Evolutionary conservation across 2,888 invertebrate species (phyloP).

Genomic region (Merodon equestris): DNA sequence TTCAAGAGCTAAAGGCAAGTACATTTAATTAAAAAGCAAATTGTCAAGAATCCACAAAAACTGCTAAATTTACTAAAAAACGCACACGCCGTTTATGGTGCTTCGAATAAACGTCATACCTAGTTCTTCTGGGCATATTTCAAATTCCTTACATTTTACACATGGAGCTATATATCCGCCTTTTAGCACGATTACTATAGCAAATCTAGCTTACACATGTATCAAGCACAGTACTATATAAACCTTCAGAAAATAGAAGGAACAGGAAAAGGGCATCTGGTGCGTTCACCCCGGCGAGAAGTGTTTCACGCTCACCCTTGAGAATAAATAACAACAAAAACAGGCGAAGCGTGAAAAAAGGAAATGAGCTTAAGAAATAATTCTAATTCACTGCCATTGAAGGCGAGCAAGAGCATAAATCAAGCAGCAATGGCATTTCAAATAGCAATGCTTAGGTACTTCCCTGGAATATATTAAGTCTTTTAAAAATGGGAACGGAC

Average conservation of each 20-base stretch:
- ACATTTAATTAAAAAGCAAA: too few species aligned
- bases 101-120: too few species aligned
- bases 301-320: conserved; percentile 20
- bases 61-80: too few species aligned
- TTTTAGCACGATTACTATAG: too few species aligned
- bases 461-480: conserved; percentile 56
- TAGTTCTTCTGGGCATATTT: too few species aligned
- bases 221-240: not conserved
- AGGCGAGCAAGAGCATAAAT: conserved; percentile 46
- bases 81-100: too few species aligned
- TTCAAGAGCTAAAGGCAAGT: too few species aligned
- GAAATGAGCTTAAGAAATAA: conserved; percentile 42
- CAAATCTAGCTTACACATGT: too few species aligned
- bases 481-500: conserved; percentile 63
- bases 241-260: not conserved
- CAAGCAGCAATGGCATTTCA: conserved; percentile 59
- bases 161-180: too few species aligned
- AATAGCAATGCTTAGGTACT: conserved; percentile 55
- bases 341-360: conserved; percentile 33
- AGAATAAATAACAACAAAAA: conserved; percentile 17
- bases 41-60: too few species aligned
- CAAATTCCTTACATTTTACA: too few species aligned
- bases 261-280: conserved; percentile 10
- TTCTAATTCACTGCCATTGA: conserved; percentile 47
- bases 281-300: conserved; percentile 2